phyloP scores from a whole-genome alignment of 2,113 vertebrate genomes.

The Jacana jacana region DNA sequence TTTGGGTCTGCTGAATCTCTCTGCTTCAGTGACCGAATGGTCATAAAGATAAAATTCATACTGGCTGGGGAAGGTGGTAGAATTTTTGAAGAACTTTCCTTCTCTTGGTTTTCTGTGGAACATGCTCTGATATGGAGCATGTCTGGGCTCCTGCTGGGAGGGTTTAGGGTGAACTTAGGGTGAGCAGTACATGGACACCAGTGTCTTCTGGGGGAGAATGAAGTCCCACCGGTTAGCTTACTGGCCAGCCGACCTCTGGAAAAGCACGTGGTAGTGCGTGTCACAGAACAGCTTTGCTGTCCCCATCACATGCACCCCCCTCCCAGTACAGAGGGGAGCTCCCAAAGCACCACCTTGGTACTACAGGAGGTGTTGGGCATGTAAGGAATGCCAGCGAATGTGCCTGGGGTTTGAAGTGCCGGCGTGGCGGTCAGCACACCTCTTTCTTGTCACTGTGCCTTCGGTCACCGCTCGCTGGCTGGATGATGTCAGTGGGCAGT shows the following conservation, averaged over 20 bases:
- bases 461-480: not conserved
- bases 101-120: not conserved
- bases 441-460: not conserved
- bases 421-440: not conserved
- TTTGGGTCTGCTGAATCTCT: constrained; percentile 7
- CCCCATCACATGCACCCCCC: not conserved
- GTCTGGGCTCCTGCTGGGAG: not conserved
- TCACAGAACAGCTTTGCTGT: not conserved
- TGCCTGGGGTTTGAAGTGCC: not conserved
- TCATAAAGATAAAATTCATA: not conserved
- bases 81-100: not conserved
- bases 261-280: not conserved
- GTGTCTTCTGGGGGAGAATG: not conserved
- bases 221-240: not conserved
- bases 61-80: not conserved
- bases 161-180: not conserved
- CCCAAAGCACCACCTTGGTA: not conserved
- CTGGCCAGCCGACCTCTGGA: not conserved
- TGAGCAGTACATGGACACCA: not conserved
- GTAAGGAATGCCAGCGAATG: not conserved
- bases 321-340: not conserved
- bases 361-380: not conserved
- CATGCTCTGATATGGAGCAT: not conserved
- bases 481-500: not conserved
- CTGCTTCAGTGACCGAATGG: not conserved